These are phyloP conservation scores for Tethea ocularis DNA, from an alignment of 2,888 invertebrate genomes.

Conservation along the genomic window DNA sequence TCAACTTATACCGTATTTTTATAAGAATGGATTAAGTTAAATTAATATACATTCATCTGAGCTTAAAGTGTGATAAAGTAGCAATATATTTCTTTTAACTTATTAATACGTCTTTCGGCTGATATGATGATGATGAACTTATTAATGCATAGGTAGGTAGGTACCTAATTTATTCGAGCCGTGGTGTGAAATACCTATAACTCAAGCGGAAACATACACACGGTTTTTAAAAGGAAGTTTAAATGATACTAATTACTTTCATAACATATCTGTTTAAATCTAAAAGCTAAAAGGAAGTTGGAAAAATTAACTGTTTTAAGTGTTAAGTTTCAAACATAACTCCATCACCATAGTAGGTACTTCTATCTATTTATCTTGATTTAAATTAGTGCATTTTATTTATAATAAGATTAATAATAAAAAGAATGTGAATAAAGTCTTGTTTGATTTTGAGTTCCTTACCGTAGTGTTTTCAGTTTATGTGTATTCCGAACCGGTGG, in stretches of 20 bases:
- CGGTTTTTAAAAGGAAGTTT: background rate
- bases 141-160: no score
- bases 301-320: background rate
- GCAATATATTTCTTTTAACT: slow-evolving; percentile 2
- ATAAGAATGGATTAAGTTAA: background rate
- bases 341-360: no score
- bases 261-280: background rate
- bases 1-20: background rate
- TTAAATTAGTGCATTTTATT: background rate
- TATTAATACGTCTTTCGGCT: background rate
- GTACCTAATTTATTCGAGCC: background rate
- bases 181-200: background rate
- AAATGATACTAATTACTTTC: background rate
- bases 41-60: background rate
- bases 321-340: background rate
- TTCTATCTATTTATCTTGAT: no score
- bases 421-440: no score
- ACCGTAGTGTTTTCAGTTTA: no score
- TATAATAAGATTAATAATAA: background rate
- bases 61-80: background rate
- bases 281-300: background rate
- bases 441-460: no score
- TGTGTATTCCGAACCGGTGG: no score
- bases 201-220: slow-evolving; percentile 2
- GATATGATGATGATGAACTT: no score